Conservation (phyloP, 2,113 vertebrate genomes). For the Polypterus senegalus region DNA sequence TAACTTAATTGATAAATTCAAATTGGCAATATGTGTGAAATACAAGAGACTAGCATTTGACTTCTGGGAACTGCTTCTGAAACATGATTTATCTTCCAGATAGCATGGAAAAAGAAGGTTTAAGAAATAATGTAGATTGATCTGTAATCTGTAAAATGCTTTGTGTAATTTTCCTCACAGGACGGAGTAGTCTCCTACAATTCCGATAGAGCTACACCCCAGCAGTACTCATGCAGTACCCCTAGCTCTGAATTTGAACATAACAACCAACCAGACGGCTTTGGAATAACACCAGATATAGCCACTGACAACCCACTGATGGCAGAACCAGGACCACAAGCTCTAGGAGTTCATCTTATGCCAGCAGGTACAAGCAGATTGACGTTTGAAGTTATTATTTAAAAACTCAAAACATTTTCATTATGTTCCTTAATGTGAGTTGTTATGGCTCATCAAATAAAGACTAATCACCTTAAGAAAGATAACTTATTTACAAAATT, state of each 20-base stretch:
- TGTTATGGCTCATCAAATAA: too few species aligned
- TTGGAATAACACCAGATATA: slow-evolving; percentile 31
- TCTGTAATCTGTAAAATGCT: neutral
- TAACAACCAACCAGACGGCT: slow-evolving; percentile 45
- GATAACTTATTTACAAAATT: too few species aligned
- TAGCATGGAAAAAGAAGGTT: too few species aligned
- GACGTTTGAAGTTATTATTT: neutral
- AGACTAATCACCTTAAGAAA: too few species aligned
- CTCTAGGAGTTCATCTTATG: slow-evolving; percentile 61
- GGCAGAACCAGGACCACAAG: slow-evolving; percentile 41
- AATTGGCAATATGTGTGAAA: too few species aligned
- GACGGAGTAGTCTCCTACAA: slow-evolving; percentile 57
- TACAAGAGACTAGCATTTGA: too few species aligned
- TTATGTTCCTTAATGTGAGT: neutral
- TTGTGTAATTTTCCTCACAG: slow-evolving; percentile 33
- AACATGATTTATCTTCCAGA: too few species aligned
- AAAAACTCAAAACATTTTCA: neutral
- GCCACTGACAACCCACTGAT: slow-evolving; percentile 52
- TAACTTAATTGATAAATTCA: too few species aligned
- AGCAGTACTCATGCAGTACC: slow-evolving; percentile 56
- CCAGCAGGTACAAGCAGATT: slow-evolving; percentile 65
- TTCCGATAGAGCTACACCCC: slow-evolving; percentile 51
- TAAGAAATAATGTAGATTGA: too few species aligned
- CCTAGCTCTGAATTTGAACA: slow-evolving; percentile 71
- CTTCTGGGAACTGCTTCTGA: too few species aligned